Evolutionary conservation across 2,888 invertebrate species (phyloP).

Genomic region (Erebia ligea): DNA sequence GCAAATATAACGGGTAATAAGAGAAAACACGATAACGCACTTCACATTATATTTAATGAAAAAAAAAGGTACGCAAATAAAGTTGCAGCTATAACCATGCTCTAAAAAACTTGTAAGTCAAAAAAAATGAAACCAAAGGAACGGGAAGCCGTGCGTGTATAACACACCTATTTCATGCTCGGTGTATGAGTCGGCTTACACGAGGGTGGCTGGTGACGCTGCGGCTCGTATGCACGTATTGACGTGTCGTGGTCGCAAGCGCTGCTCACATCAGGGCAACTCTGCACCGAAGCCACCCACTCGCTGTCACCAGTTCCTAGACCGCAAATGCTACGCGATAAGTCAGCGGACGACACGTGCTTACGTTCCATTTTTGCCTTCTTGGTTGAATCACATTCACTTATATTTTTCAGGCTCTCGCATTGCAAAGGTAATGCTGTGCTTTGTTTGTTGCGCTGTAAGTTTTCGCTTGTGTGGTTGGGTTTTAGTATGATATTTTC

Average conservation of each 20-base stretch:
- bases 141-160: conserved; percentile 57
- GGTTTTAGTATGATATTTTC: conserved; percentile 70
- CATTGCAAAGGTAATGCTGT: conserved; percentile 55
- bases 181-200: conserved; percentile 66
- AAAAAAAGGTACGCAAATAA: conserved; percentile 24
- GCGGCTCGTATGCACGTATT: conserved; percentile 20
- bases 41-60: conserved; percentile 5
- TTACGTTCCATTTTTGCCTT: conserved; percentile 49
- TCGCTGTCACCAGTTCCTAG: not conserved
- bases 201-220: conserved; percentile 41
- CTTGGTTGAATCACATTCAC: conserved; percentile 34
- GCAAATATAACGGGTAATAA: conserved; percentile 11
- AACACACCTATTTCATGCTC: conserved; percentile 80
- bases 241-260: conserved; percentile 47
- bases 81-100: conserved; percentile 22
- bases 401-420: conserved; percentile 57
- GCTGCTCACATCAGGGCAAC: conserved; percentile 57
- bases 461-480: conserved; percentile 59
- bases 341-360: conserved; percentile 43
- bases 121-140: conserved; percentile 31
- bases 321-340: conserved; percentile 22
- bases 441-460: conserved; percentile 51
- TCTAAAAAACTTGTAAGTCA: conserved; percentile 36
- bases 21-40: conserved; percentile 18
- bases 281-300: conserved; percentile 40